Evolutionary conservation across 1,140 invertebrate genomes (phyloP).

Genomic region (Philotrypesis tridentata): DNA sequence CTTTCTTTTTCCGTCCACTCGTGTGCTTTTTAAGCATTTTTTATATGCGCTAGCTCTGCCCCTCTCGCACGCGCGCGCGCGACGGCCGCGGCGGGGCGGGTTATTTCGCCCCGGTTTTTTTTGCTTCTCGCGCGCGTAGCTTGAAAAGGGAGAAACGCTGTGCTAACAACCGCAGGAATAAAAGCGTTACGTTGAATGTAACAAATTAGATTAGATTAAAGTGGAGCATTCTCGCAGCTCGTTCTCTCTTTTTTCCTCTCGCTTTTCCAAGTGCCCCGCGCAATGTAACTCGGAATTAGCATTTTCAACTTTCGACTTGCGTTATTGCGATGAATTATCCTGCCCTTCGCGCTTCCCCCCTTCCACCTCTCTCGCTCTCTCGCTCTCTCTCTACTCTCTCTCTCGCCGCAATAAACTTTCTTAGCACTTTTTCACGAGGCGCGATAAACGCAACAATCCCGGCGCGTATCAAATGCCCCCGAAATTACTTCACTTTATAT

Average conservation of each 20-base stretch:
- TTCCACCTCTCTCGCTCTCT: too few relatives aligned
- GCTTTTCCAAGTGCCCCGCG: too few relatives aligned
- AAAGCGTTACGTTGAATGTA: background rate
- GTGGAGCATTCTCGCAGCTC: background rate
- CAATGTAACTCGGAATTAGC: too few relatives aligned
- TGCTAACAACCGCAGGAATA: conserved; percentile 17
- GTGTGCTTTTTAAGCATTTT: conserved; percentile 4
- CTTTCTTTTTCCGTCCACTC: background rate
- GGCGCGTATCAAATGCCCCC: background rate
- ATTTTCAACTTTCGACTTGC: too few relatives aligned
- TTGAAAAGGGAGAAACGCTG: background rate
- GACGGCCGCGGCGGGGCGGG: too few relatives aligned
- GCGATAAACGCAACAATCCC: background rate
- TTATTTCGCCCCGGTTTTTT: background rate
- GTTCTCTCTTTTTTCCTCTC: background rate
- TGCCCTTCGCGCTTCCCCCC: too few relatives aligned
- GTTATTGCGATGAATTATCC: background rate
- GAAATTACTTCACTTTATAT: conserved; percentile 24
- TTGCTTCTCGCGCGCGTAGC: background rate
- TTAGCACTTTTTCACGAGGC: background rate
- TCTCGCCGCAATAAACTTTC: too few relatives aligned
- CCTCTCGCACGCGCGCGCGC: background rate
- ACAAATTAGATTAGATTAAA: background rate
- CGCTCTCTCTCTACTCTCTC: too few relatives aligned
- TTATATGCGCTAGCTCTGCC: background rate